Conservation (phyloP, 2,113 vertebrate species). For the Anseranas semipalmata region DNA sequence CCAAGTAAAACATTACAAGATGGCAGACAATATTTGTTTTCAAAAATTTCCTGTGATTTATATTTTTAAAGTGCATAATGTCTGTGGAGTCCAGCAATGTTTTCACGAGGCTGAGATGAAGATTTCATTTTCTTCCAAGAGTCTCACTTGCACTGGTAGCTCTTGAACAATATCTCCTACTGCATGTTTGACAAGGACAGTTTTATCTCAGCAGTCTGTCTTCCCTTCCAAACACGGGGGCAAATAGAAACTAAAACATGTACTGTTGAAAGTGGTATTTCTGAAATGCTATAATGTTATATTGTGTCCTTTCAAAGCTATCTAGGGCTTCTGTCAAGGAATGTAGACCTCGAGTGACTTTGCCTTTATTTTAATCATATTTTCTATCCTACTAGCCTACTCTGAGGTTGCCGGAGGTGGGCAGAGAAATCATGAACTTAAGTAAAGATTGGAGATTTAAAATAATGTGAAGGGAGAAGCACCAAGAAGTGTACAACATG, state of each 20-base stretch:
- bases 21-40: not conserved
- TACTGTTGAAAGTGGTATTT: slow-evolving; percentile 32
- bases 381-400: not conserved
- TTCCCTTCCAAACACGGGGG: slow-evolving; percentile 36
- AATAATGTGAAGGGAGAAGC: not conserved
- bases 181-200: slow-evolving; percentile 22
- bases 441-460: not conserved
- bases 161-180: not conserved
- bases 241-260: slow-evolving; percentile 48
- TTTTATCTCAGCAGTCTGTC: slow-evolving; percentile 35
- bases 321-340: not conserved
- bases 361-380: not conserved
- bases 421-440: not conserved
- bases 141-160: not conserved
- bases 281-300: not conserved
- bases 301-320: not conserved
- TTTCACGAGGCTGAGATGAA: not conserved
- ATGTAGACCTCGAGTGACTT: slow-evolving; percentile 4
- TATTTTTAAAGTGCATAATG: not conserved
- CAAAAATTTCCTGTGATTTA: not conserved
- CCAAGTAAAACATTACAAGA: not conserved
- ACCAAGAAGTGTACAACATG: not conserved
- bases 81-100: not conserved
- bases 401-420: not conserved
- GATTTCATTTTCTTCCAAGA: not conserved